Base-by-base conservation (phyloP, 2,888 invertebrate species). In the Drosophila anomalata region DNA sequence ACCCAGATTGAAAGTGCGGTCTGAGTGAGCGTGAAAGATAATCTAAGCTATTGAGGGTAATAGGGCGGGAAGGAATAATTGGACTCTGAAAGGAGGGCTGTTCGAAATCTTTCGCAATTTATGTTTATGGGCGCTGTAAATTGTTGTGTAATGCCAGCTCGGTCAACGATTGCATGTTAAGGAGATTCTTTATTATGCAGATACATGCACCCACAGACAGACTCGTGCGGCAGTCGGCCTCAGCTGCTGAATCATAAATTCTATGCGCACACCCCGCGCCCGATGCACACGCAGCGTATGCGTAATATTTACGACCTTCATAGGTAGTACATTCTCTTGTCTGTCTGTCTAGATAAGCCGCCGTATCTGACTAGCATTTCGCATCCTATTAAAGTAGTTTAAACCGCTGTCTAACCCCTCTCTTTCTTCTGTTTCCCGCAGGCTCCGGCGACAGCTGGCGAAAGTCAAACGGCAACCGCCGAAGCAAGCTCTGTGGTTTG, bases 371-470 rank as follows among this genome's bases (percentile, higher is more conserved):
- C 26, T 55, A 26, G 58, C 53, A 54, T 33, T 36, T 2, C 24
- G 51, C 9, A 14, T 20, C 31, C 41, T 39, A 31, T 63, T 46
- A 22, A 36, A 44, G 33, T 22, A n/a, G 31, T 31, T 31, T 41
- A 14, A 17, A 33, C 36, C 26, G 22, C 20, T 11, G 26, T 26
- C 29, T 29, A 14, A 46, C 44, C 24, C n/a, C 26, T 3, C 12
- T 67, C 12, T 65, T 48, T 46, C 46, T 26, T 24, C 47, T 22
- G 50, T 6, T 51, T 36, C 12, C 56, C 57, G 24, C 76, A 81
- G 82, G 57, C 48, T 24, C 41, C 69, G 74, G 55, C 76, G 52
- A 52, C 87, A 77, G 72, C 80, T 75, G 78, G 65, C 69, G 57
- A 65, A 47, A 47, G 41, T 60, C 33, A 42, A 58, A 22, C 52